These are phyloP conservation scores for Papilio glaucus DNA, from an alignment of 1,140 invertebrate species.

Conservation along the genomic window DNA sequence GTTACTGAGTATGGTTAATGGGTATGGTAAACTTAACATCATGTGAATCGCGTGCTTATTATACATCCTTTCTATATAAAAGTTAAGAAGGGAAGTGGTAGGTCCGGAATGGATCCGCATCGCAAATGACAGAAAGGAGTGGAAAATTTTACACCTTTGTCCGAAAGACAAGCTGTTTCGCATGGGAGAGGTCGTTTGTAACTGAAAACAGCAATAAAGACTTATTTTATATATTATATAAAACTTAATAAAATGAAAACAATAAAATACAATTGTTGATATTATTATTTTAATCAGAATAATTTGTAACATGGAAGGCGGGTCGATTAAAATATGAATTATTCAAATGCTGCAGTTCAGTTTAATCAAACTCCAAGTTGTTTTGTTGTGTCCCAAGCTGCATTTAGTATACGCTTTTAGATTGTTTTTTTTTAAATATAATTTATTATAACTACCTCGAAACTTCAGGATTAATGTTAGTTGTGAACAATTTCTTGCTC, in stretches of 20 bases:
- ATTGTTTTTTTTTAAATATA: slow-evolving; percentile 28
- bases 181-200: no score
- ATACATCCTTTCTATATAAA: no score
- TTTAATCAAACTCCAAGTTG: slow-evolving; percentile 32
- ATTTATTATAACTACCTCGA: slow-evolving; percentile 37
- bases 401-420: slow-evolving; percentile 28
- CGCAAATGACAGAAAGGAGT: no score
- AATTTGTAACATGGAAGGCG: not conserved
- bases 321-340: slow-evolving; percentile 30
- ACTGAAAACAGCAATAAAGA: no score
- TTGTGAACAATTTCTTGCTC: slow-evolving; percentile 53
- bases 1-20: no score
- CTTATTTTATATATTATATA: not conserved
- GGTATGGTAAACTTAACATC: no score
- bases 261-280: not conserved
- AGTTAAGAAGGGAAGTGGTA: no score
- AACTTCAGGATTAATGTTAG: slow-evolving; percentile 50
- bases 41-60: no score
- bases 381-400: slow-evolving; percentile 27
- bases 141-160: no score
- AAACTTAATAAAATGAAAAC: not conserved
- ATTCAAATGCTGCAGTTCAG: slow-evolving; percentile 18
- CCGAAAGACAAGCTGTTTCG: no score
- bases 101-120: no score
- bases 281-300: slow-evolving; percentile 11